Base-by-base conservation (phyloP, 2,888 invertebrate genomes). In the Argyresthia albistria region DNA sequence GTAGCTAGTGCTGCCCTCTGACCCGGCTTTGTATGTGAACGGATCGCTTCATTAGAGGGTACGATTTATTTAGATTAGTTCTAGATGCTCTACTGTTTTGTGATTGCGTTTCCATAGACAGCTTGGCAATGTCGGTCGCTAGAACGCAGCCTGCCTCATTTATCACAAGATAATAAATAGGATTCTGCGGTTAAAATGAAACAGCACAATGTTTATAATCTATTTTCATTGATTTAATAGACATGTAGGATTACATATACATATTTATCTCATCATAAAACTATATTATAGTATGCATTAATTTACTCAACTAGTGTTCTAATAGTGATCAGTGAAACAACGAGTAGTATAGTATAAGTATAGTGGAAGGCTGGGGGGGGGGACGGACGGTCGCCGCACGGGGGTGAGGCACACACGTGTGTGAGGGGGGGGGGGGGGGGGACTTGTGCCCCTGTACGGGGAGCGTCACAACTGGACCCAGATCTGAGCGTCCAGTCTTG, bases 181-280 rank as follows among this genome's bases (percentile, higher is more conserved):
- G 25, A 25, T 43, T 43, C 8, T 14, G 14, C 14, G 14, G 10
- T 47, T 2, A 46, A 60, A 80, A 73, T 70, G 63, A 80, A 80
- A 78, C 68, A 56, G 56, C 60, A 46, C n/a, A 54, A 43, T 54
- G 2, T 25, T 57, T 65, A 68, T 76, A 71, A 81, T 84, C 84
- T 87, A 84, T 84, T 84, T 82, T 83, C 80, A 82, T 78, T 66
- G 78, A 83, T 87, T 86, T 86, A 87, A 87, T 87, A 87, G 86
- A 87, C 86, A 86, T 81, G 86, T 86, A 87, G 86, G 86, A 83
- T 86, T 87, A 87, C 83, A 87, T 83, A 81, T 84, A 84, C 83
- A 86, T 84, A 84, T 80, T 74, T 74, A 80, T 80, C 70, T 80
- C 80, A 76, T 80, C 82, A 84, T 84, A 82, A 83, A 84, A 86